Conservation (phyloP, 2,797 vertebrate genomes). For the Silurus aristotelis region DNA sequence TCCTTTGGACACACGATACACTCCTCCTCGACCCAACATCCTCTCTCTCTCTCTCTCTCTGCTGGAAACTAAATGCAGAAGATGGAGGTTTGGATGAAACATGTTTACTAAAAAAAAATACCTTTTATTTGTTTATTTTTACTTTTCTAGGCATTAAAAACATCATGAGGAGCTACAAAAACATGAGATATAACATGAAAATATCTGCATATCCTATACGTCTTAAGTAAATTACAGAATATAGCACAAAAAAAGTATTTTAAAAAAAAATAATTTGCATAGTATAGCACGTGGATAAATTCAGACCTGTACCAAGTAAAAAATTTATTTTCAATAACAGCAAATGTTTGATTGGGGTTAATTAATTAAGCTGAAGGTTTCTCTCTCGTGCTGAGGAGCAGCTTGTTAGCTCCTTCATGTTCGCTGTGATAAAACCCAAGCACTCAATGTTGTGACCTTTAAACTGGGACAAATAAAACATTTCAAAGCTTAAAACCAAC, state of each 20-base stretch:
- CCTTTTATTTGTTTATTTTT: background rate
- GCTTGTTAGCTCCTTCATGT: background rate
- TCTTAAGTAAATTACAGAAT: background rate
- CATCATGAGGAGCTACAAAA: background rate
- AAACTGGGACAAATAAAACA: background rate
- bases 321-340: background rate
- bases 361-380: background rate
- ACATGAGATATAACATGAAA: too few species aligned
- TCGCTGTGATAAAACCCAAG: background rate
- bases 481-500: background rate
- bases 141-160: background rate
- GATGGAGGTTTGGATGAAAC: background rate
- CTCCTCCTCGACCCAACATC: slow-evolving; percentile 58
- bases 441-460: background rate
- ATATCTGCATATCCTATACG: too few species aligned
- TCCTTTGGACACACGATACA: slow-evolving; percentile 58
- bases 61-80: background rate
- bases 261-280: background rate
- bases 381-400: background rate
- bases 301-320: background rate
- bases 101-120: background rate
- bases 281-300: background rate
- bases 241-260: background rate
- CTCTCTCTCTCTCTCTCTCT: slow-evolving; percentile 49
- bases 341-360: background rate